phyloP scores from a whole-genome alignment of 2,113 vertebrate species.

The Syrmaticus mikado region DNA sequence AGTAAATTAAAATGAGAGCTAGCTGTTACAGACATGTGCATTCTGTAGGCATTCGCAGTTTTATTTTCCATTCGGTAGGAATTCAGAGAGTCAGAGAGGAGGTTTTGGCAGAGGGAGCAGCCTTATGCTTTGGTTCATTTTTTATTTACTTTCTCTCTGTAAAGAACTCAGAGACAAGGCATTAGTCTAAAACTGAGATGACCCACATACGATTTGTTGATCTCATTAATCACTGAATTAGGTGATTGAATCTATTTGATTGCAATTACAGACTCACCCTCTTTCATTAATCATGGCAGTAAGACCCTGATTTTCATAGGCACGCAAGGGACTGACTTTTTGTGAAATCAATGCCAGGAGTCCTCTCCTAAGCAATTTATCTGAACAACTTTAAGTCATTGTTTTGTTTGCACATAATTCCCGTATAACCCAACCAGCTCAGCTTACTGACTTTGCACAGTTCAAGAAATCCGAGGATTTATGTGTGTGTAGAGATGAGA shows the following conservation, averaged over 20 bases:
- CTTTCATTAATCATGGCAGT: conserved; percentile 52
- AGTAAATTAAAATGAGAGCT: conserved; percentile 54
- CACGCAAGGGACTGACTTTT: conserved; percentile 2
- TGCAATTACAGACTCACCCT: conserved; percentile 54
- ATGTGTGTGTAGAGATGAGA: not conserved
- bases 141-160: not conserved
- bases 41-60: not conserved
- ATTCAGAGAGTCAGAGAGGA: not conserved
- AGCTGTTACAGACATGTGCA: conserved; percentile 20
- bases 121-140: not conserved
- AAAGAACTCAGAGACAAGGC: not conserved
- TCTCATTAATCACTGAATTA: conserved; percentile 59
- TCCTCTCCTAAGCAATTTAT: conserved; percentile 1
- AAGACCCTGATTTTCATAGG: conserved; percentile 41
- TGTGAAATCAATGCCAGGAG: conserved; percentile 1
- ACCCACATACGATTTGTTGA: conserved; percentile 41
- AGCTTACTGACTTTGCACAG: not conserved
- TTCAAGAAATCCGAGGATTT: not conserved
- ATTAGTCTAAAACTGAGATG: conserved; percentile 14
- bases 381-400: not conserved
- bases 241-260: conserved; percentile 61
- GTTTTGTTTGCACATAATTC: not conserved
- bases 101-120: not conserved
- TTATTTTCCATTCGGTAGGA: not conserved
- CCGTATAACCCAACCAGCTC: not conserved